phyloP scores from a whole-genome alignment of 2,113 vertebrate species.

The Cottus gobio region DNA sequence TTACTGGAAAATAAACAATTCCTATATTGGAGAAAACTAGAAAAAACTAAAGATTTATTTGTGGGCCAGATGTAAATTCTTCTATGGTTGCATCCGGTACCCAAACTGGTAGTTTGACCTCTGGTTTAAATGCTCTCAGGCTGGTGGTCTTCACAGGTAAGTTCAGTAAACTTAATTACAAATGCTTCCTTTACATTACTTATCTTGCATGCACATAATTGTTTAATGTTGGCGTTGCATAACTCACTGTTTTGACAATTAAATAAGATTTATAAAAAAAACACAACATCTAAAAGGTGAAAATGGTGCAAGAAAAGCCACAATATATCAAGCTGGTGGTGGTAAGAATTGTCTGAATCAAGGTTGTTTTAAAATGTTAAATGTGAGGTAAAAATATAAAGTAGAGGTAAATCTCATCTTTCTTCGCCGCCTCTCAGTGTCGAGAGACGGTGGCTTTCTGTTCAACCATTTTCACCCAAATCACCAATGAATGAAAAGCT shows the following conservation, averaged over 20 bases:
- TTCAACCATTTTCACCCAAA: constrained; percentile 30
- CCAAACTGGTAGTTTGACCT: background rate
- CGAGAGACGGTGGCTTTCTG: background rate
- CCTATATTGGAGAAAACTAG: background rate
- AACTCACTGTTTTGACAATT: constrained; percentile 1
- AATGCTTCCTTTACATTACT: background rate
- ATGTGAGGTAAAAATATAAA: background rate
- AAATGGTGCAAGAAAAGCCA: constrained; percentile 43
- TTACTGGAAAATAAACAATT: background rate
- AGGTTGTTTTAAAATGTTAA: background rate
- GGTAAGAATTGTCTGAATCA: background rate
- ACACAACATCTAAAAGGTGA: constrained; percentile 5
- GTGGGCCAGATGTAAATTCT: background rate
- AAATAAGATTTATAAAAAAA: background rate
- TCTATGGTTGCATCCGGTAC: background rate
- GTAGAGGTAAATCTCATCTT: background rate
- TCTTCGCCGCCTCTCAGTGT: background rate
- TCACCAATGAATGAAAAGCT: constrained; percentile 14
- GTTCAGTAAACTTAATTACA: background rate
- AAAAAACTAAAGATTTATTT: background rate
- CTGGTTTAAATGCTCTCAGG: background rate
- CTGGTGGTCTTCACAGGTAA: background rate
- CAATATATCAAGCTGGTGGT: background rate
- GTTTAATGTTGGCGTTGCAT: constrained; percentile 16
- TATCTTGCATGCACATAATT: constrained; percentile 11